Evolutionary conservation across 2,113 vertebrate species (phyloP).

Genomic region (Podarcis cretensis): DNA sequence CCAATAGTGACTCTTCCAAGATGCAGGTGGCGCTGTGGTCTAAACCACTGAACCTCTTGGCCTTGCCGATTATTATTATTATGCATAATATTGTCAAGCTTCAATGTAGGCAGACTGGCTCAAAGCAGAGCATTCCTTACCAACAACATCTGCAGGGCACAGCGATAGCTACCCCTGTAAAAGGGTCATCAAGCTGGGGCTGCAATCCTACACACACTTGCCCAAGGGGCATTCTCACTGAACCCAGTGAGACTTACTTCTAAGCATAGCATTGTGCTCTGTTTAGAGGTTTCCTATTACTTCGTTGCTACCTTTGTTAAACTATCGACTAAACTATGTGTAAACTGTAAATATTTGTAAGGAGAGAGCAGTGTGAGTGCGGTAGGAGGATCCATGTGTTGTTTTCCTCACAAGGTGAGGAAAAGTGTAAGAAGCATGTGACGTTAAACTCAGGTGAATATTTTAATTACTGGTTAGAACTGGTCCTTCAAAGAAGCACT

Average conservation of each 20-base stretch:
- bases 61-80: no score
- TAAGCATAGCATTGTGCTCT: neutral
- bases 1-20: no score
- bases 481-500: neutral
- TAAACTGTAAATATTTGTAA: neutral
- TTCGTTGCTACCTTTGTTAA: no score
- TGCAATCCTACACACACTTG: neutral
- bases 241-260: neutral
- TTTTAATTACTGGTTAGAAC: neutral
- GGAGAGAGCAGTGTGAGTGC: neutral
- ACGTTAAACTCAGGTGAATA: constrained; percentile 56
- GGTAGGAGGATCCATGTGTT: neutral
- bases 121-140: no score
- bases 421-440: neutral
- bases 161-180: no score
- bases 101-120: constrained; percentile 6
- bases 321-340: neutral
- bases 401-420: neutral
- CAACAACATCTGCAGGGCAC: no score
- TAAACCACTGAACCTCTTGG: no score
- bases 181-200: neutral
- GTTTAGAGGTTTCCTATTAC: neutral
- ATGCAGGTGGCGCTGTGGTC: no score
- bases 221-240: neutral
- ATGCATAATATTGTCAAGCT: neutral